Conservation (phyloP, 1,140 invertebrate species). For the Rhopalosiphum maidis region DNA sequence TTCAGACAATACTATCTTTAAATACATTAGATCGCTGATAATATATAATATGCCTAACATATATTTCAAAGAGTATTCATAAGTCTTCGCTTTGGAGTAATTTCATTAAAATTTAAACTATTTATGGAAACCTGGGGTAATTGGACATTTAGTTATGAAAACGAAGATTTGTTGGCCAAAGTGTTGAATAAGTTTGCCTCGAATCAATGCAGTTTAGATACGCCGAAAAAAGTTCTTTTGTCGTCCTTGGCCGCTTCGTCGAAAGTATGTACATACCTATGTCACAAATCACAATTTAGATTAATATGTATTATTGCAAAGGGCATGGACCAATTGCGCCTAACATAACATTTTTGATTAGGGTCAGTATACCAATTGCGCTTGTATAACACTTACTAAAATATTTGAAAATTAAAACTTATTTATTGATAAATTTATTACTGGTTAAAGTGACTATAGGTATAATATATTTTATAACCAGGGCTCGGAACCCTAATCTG, state of each 20-base stretch:
- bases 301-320: neutral
- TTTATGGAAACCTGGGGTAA: conserved; percentile 40
- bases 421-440: too few relatives aligned
- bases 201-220: neutral
- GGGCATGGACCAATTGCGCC: too few relatives aligned
- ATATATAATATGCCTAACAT: neutral
- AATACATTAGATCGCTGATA: neutral
- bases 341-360: too few relatives aligned
- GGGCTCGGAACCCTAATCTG: too few relatives aligned
- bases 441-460: too few relatives aligned
- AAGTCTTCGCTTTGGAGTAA: neutral
- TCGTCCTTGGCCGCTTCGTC: neutral
- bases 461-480: too few relatives aligned
- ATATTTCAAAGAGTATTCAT: neutral
- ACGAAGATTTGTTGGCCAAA: neutral
- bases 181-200: conserved; percentile 25
- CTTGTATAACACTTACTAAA: too few relatives aligned
- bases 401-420: too few relatives aligned
- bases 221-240: neutral
- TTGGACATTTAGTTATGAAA: conserved; percentile 25
- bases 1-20: neutral
- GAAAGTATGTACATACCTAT: neutral
- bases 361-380: too few relatives aligned
- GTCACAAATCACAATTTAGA: neutral
- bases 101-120: neutral